A percentile compares a stretch with the other conserved stretches of the same genome.
Evolutionary conservation across 2,113 vertebrate species (phyloP).

Genomic region (Shinisaurus crocodilurus): DNA sequence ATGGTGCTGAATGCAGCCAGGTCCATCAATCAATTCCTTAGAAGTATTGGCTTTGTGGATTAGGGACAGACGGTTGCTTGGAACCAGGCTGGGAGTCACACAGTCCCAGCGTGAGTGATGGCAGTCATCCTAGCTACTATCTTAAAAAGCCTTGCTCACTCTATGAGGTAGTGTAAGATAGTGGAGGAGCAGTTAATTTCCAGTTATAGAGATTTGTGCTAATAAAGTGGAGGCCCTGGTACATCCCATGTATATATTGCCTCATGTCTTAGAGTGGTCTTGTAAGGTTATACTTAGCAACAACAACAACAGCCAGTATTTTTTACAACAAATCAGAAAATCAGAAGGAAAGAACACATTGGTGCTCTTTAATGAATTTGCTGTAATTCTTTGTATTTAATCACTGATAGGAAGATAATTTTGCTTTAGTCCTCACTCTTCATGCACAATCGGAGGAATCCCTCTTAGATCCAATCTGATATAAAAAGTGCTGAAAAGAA

Average conservation of each 20-base stretch:
- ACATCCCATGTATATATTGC: background rate
- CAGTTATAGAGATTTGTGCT: background rate
- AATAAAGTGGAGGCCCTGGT: background rate
- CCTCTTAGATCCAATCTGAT: constrained; percentile 2
- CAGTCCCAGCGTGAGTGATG: background rate
- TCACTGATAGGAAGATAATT: constrained; percentile 8
- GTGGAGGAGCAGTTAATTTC: background rate
- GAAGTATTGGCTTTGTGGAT: too few relatives aligned
- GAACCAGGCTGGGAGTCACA: background rate
- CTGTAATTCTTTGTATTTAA: background rate
- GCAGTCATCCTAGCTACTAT: background rate
- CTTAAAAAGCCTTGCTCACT: background rate
- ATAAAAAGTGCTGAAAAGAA: background rate
- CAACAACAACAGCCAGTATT: background rate
- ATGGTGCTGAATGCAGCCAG: too few relatives aligned
- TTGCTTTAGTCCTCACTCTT: background rate
- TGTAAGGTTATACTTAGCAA: background rate
- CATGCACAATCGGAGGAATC: background rate
- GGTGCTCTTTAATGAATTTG: background rate
- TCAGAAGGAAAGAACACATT: background rate
- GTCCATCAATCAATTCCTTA: too few relatives aligned
- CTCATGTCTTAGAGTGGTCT: background rate
- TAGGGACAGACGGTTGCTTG: too few relatives aligned
- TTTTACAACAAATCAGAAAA: constrained; percentile 32
- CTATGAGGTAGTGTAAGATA: background rate